phyloP scores from a whole-genome alignment of 2,797 vertebrate genomes.

The Myotis myotis region DNA sequence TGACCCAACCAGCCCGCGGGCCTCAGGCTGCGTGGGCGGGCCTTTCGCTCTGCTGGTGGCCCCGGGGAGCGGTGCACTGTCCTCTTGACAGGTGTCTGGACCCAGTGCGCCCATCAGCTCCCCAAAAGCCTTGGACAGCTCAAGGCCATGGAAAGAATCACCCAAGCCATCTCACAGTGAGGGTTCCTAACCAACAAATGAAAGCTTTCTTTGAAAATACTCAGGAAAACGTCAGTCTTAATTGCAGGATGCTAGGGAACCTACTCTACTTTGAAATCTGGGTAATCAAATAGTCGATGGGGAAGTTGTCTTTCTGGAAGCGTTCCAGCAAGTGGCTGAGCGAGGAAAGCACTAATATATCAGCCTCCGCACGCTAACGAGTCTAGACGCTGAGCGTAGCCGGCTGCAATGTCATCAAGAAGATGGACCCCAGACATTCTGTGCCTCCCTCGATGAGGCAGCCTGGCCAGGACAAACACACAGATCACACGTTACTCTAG shows the following conservation, averaged over 20 bases:
- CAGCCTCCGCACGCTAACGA: not conserved
- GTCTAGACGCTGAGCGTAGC: not conserved
- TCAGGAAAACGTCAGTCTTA: not conserved
- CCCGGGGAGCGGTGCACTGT: not conserved
- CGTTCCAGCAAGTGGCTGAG: not conserved
- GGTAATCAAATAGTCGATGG: not conserved
- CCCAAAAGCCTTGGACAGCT: not conserved
- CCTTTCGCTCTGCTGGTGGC: not conserved
- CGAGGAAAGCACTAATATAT: rapidly evolving
- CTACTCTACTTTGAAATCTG: not conserved
- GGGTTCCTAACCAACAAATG: not conserved
- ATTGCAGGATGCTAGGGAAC: not conserved
- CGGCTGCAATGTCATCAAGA: not conserved
- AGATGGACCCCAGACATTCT: not conserved
- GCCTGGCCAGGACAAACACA: not conserved
- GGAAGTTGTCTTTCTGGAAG: not conserved
- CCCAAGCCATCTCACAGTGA: not conserved
- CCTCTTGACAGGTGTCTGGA: not conserved
- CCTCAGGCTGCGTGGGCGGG: not conserved
- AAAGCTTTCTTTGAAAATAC: not conserved
- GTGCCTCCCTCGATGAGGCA: not conserved
- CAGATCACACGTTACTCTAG: not conserved
- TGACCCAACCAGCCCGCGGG: rapidly evolving
- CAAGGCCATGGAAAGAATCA: not conserved
- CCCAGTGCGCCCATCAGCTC: rapidly evolving